phyloP scores from a whole-genome alignment of 2,888 invertebrate genomes.

The Clepsis dumicolana region DNA sequence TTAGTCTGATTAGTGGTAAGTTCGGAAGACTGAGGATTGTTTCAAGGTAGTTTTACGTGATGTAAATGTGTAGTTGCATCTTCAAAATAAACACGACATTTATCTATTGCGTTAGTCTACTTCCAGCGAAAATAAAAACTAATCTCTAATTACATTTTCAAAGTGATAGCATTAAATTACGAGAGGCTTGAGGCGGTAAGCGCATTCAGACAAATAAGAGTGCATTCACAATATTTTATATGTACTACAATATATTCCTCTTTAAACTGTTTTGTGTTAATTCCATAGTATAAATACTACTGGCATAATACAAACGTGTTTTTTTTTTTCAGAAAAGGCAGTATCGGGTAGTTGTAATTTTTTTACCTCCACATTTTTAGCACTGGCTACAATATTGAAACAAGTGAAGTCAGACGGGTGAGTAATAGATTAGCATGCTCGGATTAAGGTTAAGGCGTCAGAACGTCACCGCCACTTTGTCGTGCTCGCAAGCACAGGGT shows the following conservation, averaged over 20 bases:
- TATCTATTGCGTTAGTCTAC: slow-evolving; percentile 66
- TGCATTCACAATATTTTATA: slow-evolving; percentile 68
- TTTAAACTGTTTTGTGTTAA: neutral
- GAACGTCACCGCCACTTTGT: slow-evolving; percentile 22
- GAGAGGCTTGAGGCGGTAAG: slow-evolving; percentile 70
- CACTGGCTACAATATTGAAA: neutral
- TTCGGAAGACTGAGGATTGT: neutral
- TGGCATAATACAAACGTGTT: neutral
- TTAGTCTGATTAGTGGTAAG: slow-evolving; percentile 14
- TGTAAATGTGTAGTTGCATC: slow-evolving; percentile 25
- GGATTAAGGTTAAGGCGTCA: slow-evolving; percentile 32
- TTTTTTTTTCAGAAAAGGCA: neutral
- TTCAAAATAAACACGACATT: slow-evolving; percentile 48
- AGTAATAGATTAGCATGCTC: slow-evolving; percentile 38
- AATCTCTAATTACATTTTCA: slow-evolving; percentile 58
- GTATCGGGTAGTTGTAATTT: neutral
- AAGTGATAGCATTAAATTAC: slow-evolving; percentile 56
- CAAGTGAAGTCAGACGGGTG: slow-evolving; percentile 13
- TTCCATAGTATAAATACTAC: neutral
- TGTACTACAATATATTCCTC: slow-evolving; percentile 1
- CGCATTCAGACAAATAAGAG: slow-evolving; percentile 60
- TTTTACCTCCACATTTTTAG: neutral
- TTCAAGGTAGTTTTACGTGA: slow-evolving; percentile 7
- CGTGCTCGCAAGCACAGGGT: slow-evolving; percentile 35
- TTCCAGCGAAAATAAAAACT: slow-evolving; percentile 60